phyloP scores from a whole-genome alignment of 2,113 vertebrate genomes.

The Anguilla japonica region DNA sequence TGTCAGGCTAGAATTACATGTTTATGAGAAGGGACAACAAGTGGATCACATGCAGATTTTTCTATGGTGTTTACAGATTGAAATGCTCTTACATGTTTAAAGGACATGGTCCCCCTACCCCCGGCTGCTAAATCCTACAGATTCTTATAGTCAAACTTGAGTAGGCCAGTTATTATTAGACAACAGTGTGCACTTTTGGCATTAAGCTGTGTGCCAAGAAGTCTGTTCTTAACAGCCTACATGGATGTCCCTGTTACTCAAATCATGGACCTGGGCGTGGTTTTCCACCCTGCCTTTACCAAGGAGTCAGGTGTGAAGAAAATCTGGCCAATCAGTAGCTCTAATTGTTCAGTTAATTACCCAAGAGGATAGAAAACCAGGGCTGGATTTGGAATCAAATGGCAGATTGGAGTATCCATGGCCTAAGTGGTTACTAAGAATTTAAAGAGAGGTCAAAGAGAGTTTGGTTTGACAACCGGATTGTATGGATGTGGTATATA shows the following conservation, averaged over 20 bases:
- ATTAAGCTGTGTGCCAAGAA: slow-evolving; percentile 1
- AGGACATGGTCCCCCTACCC: not conserved
- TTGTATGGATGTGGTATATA: not conserved
- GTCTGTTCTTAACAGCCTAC: not conserved
- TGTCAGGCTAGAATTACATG: not conserved
- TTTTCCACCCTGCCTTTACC: too few species aligned
- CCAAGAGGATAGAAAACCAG: too few species aligned
- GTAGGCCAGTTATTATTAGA: slow-evolving; percentile 14
- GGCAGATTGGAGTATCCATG: too few species aligned
- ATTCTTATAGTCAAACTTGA: slow-evolving; percentile 3
- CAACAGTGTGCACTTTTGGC: slow-evolving; percentile 5
- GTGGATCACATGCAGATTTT: not conserved
- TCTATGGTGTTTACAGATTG: not conserved
- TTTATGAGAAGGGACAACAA: not conserved
- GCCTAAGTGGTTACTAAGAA: too few species aligned
- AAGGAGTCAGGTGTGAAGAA: too few species aligned
- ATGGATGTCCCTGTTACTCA: too few species aligned
- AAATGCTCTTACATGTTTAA: not conserved
- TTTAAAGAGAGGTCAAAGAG: too few species aligned
- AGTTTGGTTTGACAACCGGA: not conserved
- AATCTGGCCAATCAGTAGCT: too few species aligned
- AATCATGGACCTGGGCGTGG: too few species aligned
- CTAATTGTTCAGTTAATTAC: too few species aligned
- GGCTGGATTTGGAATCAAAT: too few species aligned
- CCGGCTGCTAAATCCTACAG: not conserved